phyloP scores from a whole-genome alignment of 1,140 invertebrate genomes.

The Orchesella cincta region DNA sequence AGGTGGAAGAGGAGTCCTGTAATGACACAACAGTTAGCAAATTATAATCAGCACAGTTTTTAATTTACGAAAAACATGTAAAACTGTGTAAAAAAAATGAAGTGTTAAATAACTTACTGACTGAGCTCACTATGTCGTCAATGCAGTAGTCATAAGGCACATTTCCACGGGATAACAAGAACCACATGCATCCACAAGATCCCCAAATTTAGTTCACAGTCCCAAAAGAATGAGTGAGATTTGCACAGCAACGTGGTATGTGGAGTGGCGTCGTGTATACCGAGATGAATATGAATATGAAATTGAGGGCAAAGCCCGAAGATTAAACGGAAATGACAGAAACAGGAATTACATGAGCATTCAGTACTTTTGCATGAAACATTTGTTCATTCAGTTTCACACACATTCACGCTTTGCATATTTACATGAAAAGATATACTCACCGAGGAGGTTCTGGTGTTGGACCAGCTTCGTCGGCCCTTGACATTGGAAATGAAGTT shows the following conservation, averaged over 20 bases:
- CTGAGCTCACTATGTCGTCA: background rate
- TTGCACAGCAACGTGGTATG: no score
- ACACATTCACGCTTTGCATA: background rate
- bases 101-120: background rate
- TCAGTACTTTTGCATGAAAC: background rate
- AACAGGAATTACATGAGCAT: background rate
- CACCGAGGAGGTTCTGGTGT: background rate
- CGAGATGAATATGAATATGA: background rate
- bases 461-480: slow-evolving; percentile 3
- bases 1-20: slow-evolving; percentile 9
- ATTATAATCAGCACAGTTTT: no score
- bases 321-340: background rate
- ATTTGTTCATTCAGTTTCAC: background rate
- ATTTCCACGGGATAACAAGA: background rate
- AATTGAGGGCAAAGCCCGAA: background rate
- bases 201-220: no score
- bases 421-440: background rate
- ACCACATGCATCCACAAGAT: no score
- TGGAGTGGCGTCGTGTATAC: no score
- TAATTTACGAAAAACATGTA: no score
- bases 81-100: background rate
- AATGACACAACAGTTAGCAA: background rate
- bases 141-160: no score
- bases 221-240: no score
- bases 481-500: slow-evolving; percentile 19